Percentiles rank a stretch among this genome's conserved stretches.
phyloP scores from a whole-genome alignment of 2,797 vertebrate genomes.

The Eutrigla gurnardus region DNA sequence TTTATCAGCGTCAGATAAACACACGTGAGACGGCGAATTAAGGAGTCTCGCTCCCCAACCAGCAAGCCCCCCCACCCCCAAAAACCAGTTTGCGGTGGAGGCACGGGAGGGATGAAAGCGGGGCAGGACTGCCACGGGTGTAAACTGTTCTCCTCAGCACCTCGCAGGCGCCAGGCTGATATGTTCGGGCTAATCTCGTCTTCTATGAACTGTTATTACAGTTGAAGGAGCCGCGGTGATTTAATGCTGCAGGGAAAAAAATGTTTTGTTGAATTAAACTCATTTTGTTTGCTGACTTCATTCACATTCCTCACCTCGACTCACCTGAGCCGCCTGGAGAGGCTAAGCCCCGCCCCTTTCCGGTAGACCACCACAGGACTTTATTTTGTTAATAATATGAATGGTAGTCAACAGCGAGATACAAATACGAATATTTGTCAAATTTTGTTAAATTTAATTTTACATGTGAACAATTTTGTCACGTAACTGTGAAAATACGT shows the following conservation, averaged over 20 bases:
- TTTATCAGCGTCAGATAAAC: constrained; percentile 49
- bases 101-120: constrained; percentile 15
- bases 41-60: constrained; percentile 11
- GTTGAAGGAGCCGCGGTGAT: constrained; percentile 28
- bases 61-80: not conserved
- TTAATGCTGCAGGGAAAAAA: constrained; percentile 30
- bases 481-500: no score
- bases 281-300: constrained; percentile 21
- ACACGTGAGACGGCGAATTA: constrained; percentile 9
- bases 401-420: no score
- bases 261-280: constrained; percentile 32
- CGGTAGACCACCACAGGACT: no score
- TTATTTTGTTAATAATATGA: no score
- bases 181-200: constrained; percentile 46
- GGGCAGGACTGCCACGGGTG: not conserved
- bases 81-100: constrained; percentile 10
- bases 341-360: no score
- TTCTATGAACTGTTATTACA: constrained; percentile 61
- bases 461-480: no score
- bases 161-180: constrained; percentile 47
- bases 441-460: no score
- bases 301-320: constrained; percentile 7
- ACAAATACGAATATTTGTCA: no score
- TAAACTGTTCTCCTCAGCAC: constrained; percentile 33
- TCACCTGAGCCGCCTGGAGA: not conserved